Evolutionary conservation across 1,140 invertebrate species (phyloP).

Genomic region (Drosophila truncata): DNA sequence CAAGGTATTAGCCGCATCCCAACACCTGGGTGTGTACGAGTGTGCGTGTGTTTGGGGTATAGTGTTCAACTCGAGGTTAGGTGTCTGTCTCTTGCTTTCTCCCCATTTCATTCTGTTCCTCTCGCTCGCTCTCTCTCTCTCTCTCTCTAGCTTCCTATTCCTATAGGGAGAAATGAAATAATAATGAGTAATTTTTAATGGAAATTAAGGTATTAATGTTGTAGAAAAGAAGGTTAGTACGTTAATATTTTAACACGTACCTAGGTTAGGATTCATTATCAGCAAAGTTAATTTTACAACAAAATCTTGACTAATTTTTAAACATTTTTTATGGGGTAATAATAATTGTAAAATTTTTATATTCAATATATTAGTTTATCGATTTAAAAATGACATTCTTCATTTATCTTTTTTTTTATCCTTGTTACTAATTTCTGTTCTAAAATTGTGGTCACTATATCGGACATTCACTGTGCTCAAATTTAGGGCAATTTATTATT

Average conservation of each 20-base stretch:
- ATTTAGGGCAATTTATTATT: conserved; percentile 6
- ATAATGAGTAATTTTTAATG: conserved; percentile 7
- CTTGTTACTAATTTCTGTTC: neutral
- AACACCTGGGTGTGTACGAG: conserved; percentile 3
- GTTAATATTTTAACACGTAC: too few species aligned
- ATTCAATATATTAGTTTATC: too few species aligned
- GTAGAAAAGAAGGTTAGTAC: neutral
- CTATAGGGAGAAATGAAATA: neutral
- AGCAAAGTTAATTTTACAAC: too few species aligned
- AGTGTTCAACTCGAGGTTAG: conserved; percentile 29
- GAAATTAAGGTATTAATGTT: neutral
- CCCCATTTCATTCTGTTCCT: neutral
- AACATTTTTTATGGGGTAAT: too few species aligned
- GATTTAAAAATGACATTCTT: too few species aligned
- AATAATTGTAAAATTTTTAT: too few species aligned
- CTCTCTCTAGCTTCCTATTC: neutral
- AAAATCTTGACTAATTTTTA: too few species aligned
- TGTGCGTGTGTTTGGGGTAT: conserved; percentile 19
- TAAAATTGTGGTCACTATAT: neutral
- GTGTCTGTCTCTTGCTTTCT: neutral
- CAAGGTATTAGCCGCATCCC: conserved; percentile 46
- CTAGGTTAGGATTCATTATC: too few species aligned
- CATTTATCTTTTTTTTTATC: too few species aligned
- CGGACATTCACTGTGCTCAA: neutral
- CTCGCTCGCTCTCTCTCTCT: neutral